Base-by-base conservation (phyloP, 2,797 vertebrate species). In the Melanotaenia boesemani region DNA sequence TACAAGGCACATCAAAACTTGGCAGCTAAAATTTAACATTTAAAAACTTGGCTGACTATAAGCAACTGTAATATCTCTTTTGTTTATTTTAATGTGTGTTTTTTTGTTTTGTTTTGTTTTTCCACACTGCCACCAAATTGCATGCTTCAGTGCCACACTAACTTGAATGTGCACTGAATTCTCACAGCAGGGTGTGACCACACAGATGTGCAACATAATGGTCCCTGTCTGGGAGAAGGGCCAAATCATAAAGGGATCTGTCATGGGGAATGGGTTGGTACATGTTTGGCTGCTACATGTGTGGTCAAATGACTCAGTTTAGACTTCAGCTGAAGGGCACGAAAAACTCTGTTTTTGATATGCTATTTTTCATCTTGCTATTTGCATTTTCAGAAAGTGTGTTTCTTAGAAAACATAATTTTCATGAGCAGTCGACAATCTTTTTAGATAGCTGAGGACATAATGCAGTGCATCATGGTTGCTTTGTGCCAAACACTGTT, bases 361-460 rank as follows among this genome's bases (percentile, higher is more conserved):
- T 2, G 0, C n/a, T 16, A 28, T 32, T 26, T 24, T 48, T 41
- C 64, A 52, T 22, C 9, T 8, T 46, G 10, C 36, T 55, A 8
- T 74, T 55, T 56, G 5, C 63, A 56, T 55, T 64, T 56, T 66
- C 67, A 41, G 26, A 3, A 79, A 63, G 46, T 22, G 18, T 48
- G 34, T 41, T 41, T 50, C 7, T 6, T 6, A 63, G 36, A 2
- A 59, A 30, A 30, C 5, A 30, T 30, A 30, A 30, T 5, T 30
- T 30, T 30, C 30, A 30, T 6, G 30, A 72, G 68, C 70, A 79
- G 41, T 61, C 54, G 65, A 4, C 55, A 60, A 56, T 26, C 20
- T 67, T 62, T 74, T 59, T 48, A 75, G 76, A 84, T 72, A 86
- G 79, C 36, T 15, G 67, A 70, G 50, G 36, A 61, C 37, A 72